Evolutionary conservation across 2,888 invertebrate genomes (phyloP).

Genomic region (Chromoteleia sp.): DNA sequence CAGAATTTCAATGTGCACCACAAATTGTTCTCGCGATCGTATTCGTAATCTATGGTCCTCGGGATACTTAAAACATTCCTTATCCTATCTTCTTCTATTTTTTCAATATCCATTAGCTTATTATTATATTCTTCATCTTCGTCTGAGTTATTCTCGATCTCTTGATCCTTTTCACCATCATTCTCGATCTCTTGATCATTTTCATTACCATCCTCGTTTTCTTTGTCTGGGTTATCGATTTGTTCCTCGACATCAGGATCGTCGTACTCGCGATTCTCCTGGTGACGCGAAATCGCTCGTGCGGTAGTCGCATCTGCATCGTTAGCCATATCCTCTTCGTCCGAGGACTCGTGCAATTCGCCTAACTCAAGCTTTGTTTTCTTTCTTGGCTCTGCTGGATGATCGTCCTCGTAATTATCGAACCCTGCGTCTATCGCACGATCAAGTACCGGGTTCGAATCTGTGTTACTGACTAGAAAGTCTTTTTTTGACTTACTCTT

Average conservation of each 20-base stretch:
- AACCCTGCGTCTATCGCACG: conserved; percentile 79
- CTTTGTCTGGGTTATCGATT: neutral
- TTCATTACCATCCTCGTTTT: neutral
- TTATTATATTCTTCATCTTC: conserved; percentile 84
- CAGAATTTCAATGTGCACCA: conserved; percentile 95
- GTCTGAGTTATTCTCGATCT: conserved; percentile 63
- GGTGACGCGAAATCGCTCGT: conserved; percentile 82
- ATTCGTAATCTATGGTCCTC: conserved; percentile 88
- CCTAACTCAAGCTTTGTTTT: conserved; percentile 70
- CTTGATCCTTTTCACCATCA: neutral
- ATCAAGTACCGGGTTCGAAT: neutral
- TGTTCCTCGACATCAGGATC: conserved; percentile 85
- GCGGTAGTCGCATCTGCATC: conserved; percentile 85
- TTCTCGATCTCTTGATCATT: conserved; percentile 9
- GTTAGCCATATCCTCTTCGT: conserved; percentile 88
- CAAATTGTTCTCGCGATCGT: conserved; percentile 90
- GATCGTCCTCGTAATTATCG: conserved; percentile 57
- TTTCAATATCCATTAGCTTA: conserved; percentile 75
- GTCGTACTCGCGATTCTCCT: conserved; percentile 86
- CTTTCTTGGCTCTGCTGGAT: neutral
- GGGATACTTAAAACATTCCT: conserved; percentile 78
- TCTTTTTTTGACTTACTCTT: conserved; percentile 82
- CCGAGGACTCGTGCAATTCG: conserved; percentile 87
- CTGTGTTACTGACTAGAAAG: conserved; percentile 13
- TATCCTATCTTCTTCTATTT: conserved; percentile 72